A percentile compares a stretch with the other conserved stretches of the same genome.
These are phyloP conservation scores for Synchiropus splendidus DNA, from an alignment of 2,113 vertebrate genomes.

Conservation along the genomic window DNA sequence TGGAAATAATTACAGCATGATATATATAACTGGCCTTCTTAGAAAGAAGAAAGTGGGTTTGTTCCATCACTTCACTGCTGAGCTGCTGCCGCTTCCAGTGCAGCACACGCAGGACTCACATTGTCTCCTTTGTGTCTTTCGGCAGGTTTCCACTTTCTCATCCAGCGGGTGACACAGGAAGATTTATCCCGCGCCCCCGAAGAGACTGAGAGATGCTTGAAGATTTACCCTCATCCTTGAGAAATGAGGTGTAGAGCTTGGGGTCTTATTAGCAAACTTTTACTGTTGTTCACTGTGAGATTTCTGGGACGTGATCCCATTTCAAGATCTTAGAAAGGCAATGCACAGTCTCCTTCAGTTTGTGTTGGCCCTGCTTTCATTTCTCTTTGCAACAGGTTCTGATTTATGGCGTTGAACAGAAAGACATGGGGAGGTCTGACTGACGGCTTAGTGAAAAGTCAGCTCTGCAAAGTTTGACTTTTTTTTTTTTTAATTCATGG, in stretches of 20 bases:
- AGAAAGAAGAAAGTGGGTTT: conserved; percentile 8
- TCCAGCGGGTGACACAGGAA: conserved; percentile 8
- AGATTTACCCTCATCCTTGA: neutral
- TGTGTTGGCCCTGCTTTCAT: too few relatives aligned
- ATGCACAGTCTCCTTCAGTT: neutral
- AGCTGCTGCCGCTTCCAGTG: conserved; percentile 20
- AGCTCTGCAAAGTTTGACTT: too few relatives aligned
- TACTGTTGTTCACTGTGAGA: conserved; percentile 1
- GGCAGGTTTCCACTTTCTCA: conserved; percentile 27
- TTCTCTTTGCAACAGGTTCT: too few relatives aligned
- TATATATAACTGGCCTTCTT: conserved; percentile 14
- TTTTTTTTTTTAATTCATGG: neutral
- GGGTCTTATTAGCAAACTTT: neutral
- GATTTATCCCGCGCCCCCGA: neutral
- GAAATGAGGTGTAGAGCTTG: neutral
- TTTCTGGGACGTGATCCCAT: conserved; percentile 1
- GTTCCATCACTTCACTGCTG: conserved; percentile 25
- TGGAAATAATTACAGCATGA: conserved; percentile 31
- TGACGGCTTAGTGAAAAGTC: too few relatives aligned
- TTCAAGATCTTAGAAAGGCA: conserved; percentile 3
- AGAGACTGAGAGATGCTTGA: neutral
- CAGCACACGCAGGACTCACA: conserved; percentile 16
- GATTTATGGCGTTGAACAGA: too few relatives aligned
- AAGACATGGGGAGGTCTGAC: too few relatives aligned
- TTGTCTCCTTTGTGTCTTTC: conserved; percentile 19